Conservation (phyloP, 2,888 invertebrate species). For the Amphipyra berbera region DNA sequence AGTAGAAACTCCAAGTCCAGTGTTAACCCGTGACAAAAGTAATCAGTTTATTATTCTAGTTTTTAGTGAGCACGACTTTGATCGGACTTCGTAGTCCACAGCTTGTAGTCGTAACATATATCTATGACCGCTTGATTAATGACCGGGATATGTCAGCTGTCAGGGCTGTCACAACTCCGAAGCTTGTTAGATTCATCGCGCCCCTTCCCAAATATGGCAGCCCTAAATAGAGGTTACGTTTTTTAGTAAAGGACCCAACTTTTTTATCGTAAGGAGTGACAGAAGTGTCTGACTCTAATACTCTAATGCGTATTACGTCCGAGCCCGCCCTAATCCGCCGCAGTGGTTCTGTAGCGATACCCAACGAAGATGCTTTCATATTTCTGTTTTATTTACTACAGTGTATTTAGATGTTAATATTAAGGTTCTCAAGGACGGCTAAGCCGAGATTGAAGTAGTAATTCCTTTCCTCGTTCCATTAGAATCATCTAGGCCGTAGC, state of each 20-base stretch:
- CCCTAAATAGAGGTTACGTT: conserved; percentile 82
- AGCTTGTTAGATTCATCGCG: conserved; percentile 86
- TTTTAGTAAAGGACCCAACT: conserved; percentile 78
- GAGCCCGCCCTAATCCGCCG: conserved; percentile 50
- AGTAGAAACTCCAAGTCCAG: background rate
- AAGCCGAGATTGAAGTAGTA: conserved; percentile 58
- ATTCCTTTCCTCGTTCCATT: conserved; percentile 66
- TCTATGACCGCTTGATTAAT: conserved; percentile 85
- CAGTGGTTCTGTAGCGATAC: conserved; percentile 34
- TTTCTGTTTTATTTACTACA: conserved; percentile 47
- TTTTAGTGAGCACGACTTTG: conserved; percentile 60
- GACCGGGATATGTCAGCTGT: conserved; percentile 87
- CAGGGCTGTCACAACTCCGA: conserved; percentile 86
- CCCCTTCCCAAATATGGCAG: conserved; percentile 77
- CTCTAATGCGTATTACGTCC: conserved; percentile 70
- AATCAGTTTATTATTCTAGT: conserved; percentile 54
- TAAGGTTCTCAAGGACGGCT: conserved; percentile 49
- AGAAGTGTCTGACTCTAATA: conserved; percentile 74
- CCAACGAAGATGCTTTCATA: conserved; percentile 53
- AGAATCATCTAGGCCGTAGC: conserved; percentile 58
- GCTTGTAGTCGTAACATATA: conserved; percentile 74
- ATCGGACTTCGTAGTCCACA: conserved; percentile 66
- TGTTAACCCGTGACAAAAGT: conserved; percentile 32
- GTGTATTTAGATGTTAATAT: conserved; percentile 39
- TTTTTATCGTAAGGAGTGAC: conserved; percentile 77